These are phyloP conservation scores for Arbacia lixula DNA, from an alignment of 53 echinoderm and acorn worm species.

Conservation along the genomic window DNA sequence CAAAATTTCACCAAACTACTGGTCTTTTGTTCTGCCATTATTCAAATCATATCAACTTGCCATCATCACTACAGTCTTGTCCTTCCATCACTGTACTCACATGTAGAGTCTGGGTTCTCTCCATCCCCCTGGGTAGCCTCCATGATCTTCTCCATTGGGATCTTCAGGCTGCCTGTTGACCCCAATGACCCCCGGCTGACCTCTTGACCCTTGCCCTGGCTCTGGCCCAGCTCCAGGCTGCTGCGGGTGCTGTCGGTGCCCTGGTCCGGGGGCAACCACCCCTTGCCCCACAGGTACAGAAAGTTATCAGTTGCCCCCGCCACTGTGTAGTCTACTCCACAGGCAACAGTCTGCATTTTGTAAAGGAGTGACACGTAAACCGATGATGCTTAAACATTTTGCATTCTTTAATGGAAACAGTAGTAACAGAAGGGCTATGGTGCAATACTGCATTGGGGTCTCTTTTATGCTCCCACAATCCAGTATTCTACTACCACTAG, in stretches of 20 bases:
- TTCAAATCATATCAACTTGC: background rate
- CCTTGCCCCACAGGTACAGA: constrained; percentile 94
- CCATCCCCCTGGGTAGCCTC: constrained; percentile 43
- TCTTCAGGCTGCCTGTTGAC: constrained; percentile 58
- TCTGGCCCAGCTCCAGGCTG: constrained; percentile 55
- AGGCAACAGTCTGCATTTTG: constrained; percentile 94
- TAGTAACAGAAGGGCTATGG: too few relatives aligned
- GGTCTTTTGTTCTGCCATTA: background rate
- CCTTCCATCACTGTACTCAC: constrained; percentile 18
- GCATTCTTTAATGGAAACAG: too few relatives aligned
- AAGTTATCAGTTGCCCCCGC: constrained; percentile 83
- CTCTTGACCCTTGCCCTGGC: constrained; percentile 41
- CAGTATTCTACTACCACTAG: too few relatives aligned
- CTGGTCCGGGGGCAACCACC: constrained; percentile 63
- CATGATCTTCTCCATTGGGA: constrained; percentile 55
- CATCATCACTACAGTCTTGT: background rate
- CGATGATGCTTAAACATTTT: too few relatives aligned
- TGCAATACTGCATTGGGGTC: too few relatives aligned
- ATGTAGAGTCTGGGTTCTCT: constrained; percentile 15
- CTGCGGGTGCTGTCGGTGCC: constrained; percentile 75
- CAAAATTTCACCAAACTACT: background rate
- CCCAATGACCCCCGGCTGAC: constrained; percentile 56
- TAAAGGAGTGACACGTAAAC: too few relatives aligned
- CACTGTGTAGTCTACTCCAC: constrained; percentile 89
- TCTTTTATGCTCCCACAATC: too few relatives aligned